Evolutionary conservation across 2,113 vertebrate genomes (phyloP).

Genomic region (Anguilla japonica): DNA sequence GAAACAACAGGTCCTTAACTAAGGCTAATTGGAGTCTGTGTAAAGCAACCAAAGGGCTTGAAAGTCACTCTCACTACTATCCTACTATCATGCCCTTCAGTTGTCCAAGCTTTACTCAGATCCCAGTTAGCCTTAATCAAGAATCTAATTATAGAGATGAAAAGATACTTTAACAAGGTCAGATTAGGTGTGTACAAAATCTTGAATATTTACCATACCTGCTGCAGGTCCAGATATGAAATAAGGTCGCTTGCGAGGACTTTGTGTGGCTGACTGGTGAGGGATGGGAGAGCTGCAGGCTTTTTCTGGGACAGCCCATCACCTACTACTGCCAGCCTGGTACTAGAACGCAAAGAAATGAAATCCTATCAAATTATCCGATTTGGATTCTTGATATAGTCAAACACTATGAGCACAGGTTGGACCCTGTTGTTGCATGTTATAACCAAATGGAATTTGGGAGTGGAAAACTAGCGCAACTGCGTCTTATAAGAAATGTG

Average conservation of each 20-base stretch:
- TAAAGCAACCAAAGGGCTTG: too few relatives aligned
- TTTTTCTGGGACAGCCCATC: constrained; percentile 85
- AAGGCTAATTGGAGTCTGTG: too few relatives aligned
- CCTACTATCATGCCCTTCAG: too few relatives aligned
- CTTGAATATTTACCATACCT: constrained; percentile 67
- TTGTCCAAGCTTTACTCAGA: too few relatives aligned
- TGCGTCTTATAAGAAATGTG: too few relatives aligned
- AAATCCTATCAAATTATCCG: not conserved
- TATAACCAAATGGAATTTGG: too few relatives aligned
- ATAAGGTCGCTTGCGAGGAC: constrained; percentile 89
- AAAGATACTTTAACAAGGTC: too few relatives aligned
- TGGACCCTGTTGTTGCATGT: not conserved
- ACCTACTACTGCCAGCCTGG: constrained; percentile 83
- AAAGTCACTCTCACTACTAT: too few relatives aligned
- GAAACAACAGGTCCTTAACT: too few relatives aligned
- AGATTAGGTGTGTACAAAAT: not conserved
- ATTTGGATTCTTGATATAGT: not conserved
- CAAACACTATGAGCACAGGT: not conserved
- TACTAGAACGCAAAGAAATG: constrained; percentile 57
- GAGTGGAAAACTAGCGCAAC: too few relatives aligned
- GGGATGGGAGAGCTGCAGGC: constrained; percentile 78
- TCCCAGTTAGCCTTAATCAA: too few relatives aligned
- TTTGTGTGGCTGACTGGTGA: constrained; percentile 91
- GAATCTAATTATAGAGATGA: too few relatives aligned
- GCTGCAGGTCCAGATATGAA: constrained; percentile 86